Percentiles rank a stretch among this genome's conserved stretches.
Evolutionary conservation across 2,888 invertebrate species (phyloP).

Genomic region (Panorpa germanica): DNA sequence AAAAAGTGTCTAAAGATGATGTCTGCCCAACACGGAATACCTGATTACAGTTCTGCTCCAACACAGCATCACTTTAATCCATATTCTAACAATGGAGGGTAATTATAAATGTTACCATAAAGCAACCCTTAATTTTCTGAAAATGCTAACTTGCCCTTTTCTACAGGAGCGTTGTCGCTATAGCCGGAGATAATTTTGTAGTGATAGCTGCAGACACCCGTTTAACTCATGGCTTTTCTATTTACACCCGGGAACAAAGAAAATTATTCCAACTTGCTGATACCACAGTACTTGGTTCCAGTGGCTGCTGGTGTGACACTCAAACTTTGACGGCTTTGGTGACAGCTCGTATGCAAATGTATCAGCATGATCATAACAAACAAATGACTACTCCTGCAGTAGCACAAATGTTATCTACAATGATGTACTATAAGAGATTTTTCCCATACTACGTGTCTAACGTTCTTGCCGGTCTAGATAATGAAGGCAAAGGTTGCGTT

Average conservation of each 20-base stretch:
- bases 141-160: conserved; percentile 2
- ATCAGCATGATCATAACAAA: conserved; percentile 84
- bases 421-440: conserved; percentile 91
- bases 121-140: conserved; percentile 5
- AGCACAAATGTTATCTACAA: conserved; percentile 90
- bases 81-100: conserved; percentile 67
- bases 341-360: conserved; percentile 82
- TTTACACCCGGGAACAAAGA: conserved; percentile 73
- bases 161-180: conserved; percentile 79
- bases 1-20: too few species aligned
- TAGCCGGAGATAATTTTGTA: conserved; percentile 89
- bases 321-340: conserved; percentile 73
- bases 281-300: conserved; percentile 77
- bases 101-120: conserved; percentile 19
- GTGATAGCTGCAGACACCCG: conserved; percentile 92
- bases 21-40: too few species aligned
- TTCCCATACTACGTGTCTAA: conserved; percentile 97
- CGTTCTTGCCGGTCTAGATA: conserved; percentile 83
- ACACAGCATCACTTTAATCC: conserved; percentile 39
- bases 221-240: conserved; percentile 76
- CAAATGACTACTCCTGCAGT: conserved; percentile 81
- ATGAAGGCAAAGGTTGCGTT: conserved; percentile 83
- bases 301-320: conserved; percentile 97
- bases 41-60: too few species aligned
- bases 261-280: conserved; percentile 71